These are phyloP conservation scores for Phalacrocorax pelagicus DNA, from an alignment of 2,113 vertebrate species.

Conservation along the genomic window DNA sequence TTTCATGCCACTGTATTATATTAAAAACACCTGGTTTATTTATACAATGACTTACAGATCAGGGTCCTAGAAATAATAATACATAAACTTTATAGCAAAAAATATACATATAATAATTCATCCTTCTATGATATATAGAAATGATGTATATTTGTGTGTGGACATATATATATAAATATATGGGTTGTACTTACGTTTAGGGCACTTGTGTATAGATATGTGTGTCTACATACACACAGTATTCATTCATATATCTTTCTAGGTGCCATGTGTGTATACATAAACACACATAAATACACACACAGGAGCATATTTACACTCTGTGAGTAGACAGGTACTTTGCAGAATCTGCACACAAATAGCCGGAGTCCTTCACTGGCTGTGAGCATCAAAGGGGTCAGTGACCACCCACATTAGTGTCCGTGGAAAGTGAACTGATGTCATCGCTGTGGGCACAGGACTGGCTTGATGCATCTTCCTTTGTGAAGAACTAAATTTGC, in stretches of 20 bases:
- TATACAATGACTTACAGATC: conserved; percentile 84
- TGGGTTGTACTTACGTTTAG: conserved; percentile 59
- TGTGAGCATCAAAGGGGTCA: conserved; percentile 11
- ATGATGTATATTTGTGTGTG: conserved; percentile 63
- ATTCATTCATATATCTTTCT: conserved; percentile 37
- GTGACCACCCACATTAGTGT: conserved; percentile 22
- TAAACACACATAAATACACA: conserved; percentile 57
- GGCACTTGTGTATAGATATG: conserved; percentile 4
- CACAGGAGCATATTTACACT: conserved; percentile 57
- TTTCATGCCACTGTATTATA: conserved; percentile 70
- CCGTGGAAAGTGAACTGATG: conserved; percentile 56
- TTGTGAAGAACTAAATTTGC: conserved; percentile 91
- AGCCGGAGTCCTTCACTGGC: conserved; percentile 65
- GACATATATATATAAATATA: conserved; percentile 67
- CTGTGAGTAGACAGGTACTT: conserved; percentile 6
- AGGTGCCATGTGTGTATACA: not conserved
- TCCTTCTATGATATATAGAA: conserved; percentile 77
- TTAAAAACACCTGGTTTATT: conserved; percentile 82
- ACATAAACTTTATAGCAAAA: conserved; percentile 82
- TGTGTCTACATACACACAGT: conserved; percentile 29
- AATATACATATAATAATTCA: conserved; percentile 83
- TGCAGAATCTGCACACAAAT: conserved; percentile 44
- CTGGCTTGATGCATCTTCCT: conserved; percentile 94
- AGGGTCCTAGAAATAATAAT: conserved; percentile 74
- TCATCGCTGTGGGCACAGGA: conserved; percentile 93